Percentiles rank a stretch among this genome's conserved stretches.
Evolutionary conservation across 2,888 invertebrate species (phyloP).

Genomic region (Eledona agricola): DNA sequence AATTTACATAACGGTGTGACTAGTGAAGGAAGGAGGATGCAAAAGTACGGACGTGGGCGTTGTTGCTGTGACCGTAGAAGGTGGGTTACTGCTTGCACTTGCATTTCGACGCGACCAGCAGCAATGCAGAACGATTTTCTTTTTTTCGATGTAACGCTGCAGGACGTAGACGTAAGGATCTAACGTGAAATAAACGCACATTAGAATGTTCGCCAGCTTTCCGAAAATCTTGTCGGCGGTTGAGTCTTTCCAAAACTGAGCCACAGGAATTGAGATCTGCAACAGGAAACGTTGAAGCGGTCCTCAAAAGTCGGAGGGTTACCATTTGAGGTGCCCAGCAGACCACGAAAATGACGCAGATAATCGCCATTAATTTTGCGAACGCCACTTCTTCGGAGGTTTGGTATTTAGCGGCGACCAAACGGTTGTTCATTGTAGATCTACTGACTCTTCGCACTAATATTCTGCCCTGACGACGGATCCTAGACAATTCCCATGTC

Average conservation of each 20-base stretch:
- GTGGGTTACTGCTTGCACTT: slow-evolving; percentile 41
- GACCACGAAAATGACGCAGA: slow-evolving; percentile 82
- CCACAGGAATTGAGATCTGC: slow-evolving; percentile 73
- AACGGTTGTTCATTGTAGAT: slow-evolving; percentile 53
- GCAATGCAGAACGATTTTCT: slow-evolving; percentile 46
- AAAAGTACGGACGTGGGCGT: slow-evolving; percentile 50
- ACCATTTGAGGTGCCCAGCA: slow-evolving; percentile 94
- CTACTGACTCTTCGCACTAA: slow-evolving; percentile 61
- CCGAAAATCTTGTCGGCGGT: slow-evolving; percentile 64
- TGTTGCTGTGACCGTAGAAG: slow-evolving; percentile 41
- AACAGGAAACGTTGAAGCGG: slow-evolving; percentile 23
- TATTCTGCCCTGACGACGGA: slow-evolving; percentile 62
- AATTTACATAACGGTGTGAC: slow-evolving; percentile 40
- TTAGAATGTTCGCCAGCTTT: slow-evolving; percentile 74
- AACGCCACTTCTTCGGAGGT: slow-evolving; percentile 87
- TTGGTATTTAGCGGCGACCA: slow-evolving; percentile 60
- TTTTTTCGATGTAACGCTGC: slow-evolving; percentile 66
- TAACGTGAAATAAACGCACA: slow-evolving; percentile 83
- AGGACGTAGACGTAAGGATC: slow-evolving; percentile 87
- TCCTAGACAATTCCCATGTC: slow-evolving; percentile 75
- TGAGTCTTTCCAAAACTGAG: slow-evolving; percentile 61
- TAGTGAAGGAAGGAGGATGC: slow-evolving; percentile 44
- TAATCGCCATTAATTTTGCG: slow-evolving; percentile 83
- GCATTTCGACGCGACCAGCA: slow-evolving; percentile 44
- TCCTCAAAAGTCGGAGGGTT: no score